A percentile compares a stretch with the other conserved stretches of the same genome.
phyloP scores from a whole-genome alignment of 2,888 invertebrate genomes.

The Tupiocoris notatus region DNA sequence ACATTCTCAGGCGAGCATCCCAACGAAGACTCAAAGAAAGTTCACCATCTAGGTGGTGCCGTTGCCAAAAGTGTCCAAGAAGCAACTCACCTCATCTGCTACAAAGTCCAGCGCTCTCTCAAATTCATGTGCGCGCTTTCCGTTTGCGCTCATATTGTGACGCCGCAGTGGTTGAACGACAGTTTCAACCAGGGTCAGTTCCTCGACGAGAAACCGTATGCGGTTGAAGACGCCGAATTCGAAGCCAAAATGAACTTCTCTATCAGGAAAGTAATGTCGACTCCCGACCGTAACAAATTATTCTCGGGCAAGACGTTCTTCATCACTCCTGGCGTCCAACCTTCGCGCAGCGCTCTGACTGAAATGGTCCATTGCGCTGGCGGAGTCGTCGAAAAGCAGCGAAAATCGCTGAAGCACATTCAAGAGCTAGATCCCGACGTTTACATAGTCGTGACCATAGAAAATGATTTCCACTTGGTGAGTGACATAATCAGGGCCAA shows the following conservation, averaged over 20 bases:
- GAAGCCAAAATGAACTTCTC: slow-evolving; percentile 79
- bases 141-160: slow-evolving; percentile 75
- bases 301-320: slow-evolving; percentile 81
- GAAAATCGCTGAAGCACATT: slow-evolving; percentile 72
- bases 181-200: slow-evolving; percentile 59
- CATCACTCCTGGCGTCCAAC: slow-evolving; percentile 87
- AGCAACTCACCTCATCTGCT: slow-evolving; percentile 87
- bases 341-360: slow-evolving; percentile 68
- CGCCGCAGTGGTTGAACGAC: slow-evolving; percentile 81
- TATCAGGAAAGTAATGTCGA: slow-evolving; percentile 71
- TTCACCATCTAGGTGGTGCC: slow-evolving; percentile 76
- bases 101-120: slow-evolving; percentile 71
- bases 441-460: slow-evolving; percentile 82
- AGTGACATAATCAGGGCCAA: slow-evolving; percentile 70
- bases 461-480: slow-evolving; percentile 82
- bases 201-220: slow-evolving; percentile 70
- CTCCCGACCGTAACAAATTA: slow-evolving; percentile 68
- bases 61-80: slow-evolving; percentile 71
- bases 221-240: slow-evolving; percentile 72
- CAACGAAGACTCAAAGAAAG: slow-evolving; percentile 57
- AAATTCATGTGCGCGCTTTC: slow-evolving; percentile 84
- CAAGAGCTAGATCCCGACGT: slow-evolving; percentile 68
- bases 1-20: slow-evolving; percentile 59
- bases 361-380: slow-evolving; percentile 87
- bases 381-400: slow-evolving; percentile 77